A percentile compares a stretch with the other conserved stretches of the same genome.
Conservation (phyloP, 53 echinoderm and acorn worm species). For the Mesocentrotus franciscanus region DNA sequence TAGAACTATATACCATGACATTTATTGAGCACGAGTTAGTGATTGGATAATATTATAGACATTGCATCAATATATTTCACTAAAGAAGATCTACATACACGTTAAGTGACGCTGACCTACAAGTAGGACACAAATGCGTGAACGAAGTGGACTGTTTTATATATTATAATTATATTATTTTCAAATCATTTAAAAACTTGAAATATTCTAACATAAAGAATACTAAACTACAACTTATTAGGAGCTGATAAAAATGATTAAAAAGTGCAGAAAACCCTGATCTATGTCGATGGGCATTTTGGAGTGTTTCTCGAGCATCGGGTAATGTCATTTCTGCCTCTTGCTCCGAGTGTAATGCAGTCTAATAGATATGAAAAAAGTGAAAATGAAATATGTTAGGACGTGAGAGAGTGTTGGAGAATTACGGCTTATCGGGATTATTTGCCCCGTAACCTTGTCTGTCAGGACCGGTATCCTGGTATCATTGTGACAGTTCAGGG, state of each 20-base stretch:
- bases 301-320: background rate
- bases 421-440: background rate
- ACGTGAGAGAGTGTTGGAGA: constrained; percentile 13
- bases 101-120: background rate
- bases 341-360: background rate
- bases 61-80: background rate
- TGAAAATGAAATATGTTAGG: constrained; percentile 41
- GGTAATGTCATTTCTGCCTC: background rate
- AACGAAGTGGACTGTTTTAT: background rate
- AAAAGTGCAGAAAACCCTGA: background rate
- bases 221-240: background rate
- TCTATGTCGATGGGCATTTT: background rate
- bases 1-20: background rate
- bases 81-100: background rate
- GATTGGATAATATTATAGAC: background rate
- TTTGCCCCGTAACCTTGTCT: constrained; percentile 29
- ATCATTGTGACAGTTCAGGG: constrained; percentile 26
- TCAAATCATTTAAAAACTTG: too few relatives aligned
- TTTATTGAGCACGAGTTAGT: background rate
- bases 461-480: background rate
- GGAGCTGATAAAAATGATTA: background rate
- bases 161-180: too few relatives aligned
- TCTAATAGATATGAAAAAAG: background rate
- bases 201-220: background rate
- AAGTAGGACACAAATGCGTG: background rate